phyloP scores from a whole-genome alignment of 2,113 vertebrate species.

The Salvelinus namaycush region DNA sequence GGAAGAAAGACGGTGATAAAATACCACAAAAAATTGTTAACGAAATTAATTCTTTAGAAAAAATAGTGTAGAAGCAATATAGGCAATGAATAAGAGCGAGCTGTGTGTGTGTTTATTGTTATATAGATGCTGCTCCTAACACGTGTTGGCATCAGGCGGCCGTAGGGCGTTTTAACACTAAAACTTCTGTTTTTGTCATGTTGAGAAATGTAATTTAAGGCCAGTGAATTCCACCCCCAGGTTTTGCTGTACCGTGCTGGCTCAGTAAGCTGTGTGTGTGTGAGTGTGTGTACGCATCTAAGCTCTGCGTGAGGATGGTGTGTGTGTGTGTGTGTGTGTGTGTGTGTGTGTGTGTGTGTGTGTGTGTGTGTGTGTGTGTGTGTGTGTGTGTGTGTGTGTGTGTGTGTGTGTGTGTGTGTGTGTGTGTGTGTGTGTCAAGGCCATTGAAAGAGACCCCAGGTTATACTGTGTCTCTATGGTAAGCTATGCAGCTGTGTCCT shows the following conservation, averaged over 20 bases:
- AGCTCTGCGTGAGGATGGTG: neutral
- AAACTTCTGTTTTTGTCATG: conserved; percentile 72
- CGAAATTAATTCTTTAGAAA: too few relatives aligned
- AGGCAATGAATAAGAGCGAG: too few relatives aligned
- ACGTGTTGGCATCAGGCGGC: conserved; percentile 41
- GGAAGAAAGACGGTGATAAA: too few relatives aligned
- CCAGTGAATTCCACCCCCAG: conserved; percentile 69
- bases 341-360: too few relatives aligned
- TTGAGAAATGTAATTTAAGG: conserved; percentile 77
- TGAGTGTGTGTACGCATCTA: conserved; percentile 25
- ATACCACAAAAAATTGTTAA: too few relatives aligned
- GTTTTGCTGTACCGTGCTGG: conserved; percentile 55
- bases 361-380: too few relatives aligned
- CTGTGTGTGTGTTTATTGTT: conserved; percentile 14
- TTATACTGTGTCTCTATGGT: conserved; percentile 61
- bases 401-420: too few relatives aligned
- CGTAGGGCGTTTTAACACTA: conserved; percentile 63
- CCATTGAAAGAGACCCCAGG: conserved; percentile 53
- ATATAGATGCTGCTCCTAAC: conserved; percentile 26
- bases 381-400: too few relatives aligned
- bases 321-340: conserved; percentile 21
- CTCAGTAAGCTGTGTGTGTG: conserved; percentile 31
- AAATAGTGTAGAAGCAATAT: too few relatives aligned
- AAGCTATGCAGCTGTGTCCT: conserved; percentile 64
- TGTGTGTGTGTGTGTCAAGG: conserved; percentile 15